Evolutionary conservation across 2,888 invertebrate species (phyloP), one percentile per base, ranked within the genome.

Genomic region (Carpatolechia fugitivella): DNA sequence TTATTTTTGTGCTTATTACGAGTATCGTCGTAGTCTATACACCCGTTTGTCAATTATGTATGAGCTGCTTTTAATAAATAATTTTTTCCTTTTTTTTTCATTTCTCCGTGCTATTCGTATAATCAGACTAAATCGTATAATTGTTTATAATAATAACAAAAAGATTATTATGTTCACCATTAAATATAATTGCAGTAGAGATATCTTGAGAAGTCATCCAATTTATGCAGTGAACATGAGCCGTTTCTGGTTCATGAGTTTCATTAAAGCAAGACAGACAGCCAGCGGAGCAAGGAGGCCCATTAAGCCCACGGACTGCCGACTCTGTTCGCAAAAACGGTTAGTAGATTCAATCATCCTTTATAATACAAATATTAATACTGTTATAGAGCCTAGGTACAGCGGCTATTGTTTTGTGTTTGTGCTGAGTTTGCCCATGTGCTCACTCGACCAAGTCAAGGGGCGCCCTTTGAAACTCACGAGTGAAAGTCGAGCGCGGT

Each of bases 271-370:
- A 35, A n/a, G 35, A 49, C 35, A 49, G 33, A 35, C 20, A 35
- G 35, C 49, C 29, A 33, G 50, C 36, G 20, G 50, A 50, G 29
- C 50, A 50, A 24, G 20, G 36, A 38, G 38, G 29, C 50, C 50
- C 38, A 50, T 50, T 50, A 50, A 50, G 49, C 35, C 14, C 16
- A 52, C 48, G 53, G 49, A 53, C 24, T 55, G 40, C 33, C 50
- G 51, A 55, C 55, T 44, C 40, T 13, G 18, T 18, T 31, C 52
- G 40, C 41, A 52, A 44, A 55, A 57, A 53, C 57, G 13, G 30
- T 36, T 47, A n/a, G 13, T 30, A 52, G 54, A 55, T 54, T 36
- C 54, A 36, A 24, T 54, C 49, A 38, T 40, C 52, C 52, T 40
- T 59, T 46, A 48, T 51, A 56, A 47, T 24, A n/a, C n/a, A 13